Base-by-base conservation (phyloP, 1,140 invertebrate species). In the Rhopalosiphum padi region DNA sequence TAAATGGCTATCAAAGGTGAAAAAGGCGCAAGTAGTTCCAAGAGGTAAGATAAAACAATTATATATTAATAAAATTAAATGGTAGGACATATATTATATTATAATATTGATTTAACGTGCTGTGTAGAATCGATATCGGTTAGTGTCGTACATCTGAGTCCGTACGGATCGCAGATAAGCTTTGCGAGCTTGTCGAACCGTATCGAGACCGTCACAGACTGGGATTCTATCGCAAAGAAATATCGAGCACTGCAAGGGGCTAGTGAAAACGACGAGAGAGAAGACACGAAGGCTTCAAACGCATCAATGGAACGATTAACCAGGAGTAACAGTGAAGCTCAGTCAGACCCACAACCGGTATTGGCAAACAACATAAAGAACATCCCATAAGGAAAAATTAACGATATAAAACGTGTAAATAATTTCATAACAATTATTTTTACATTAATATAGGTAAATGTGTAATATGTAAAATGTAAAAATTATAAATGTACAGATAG, bases 131-230 rank as follows among this genome's bases (percentile, higher is more conserved):
- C 97, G 55, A 96, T 97, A 43, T 96, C 97, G 6, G 95, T 98
- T 30, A 97, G 97, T 9, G 97, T 97, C 51, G 97, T 97, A 37
- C 97, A 97, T 94, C 95, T 98, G 93, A 98, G 97, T 95, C 97
- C 97, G 2, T 95, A 98, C n/a, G 97, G 97, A 48, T 98, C 97
- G 6, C 98, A 98, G 94, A 95, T 98, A 88, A 98, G 97, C 94
- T 97, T 98, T 95, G 96, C 96, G 94, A 96, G 97, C 94, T 95
- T 96, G 85, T 95, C 96, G 93, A 97, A 96, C 30, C 96, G 97
- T 94, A 98, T 99, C 93, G 98, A 99, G 95, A 98, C 98, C 94
- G 98, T 99, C 0, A 97, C 98, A 9, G 98, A 99, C 95, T 99
- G 98, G 98, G 97, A 98, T 94, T 96, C 97, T 2, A 98, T 99